phyloP scores from a whole-genome alignment of 2,888 invertebrate species.

The Conomelus anceps region DNA sequence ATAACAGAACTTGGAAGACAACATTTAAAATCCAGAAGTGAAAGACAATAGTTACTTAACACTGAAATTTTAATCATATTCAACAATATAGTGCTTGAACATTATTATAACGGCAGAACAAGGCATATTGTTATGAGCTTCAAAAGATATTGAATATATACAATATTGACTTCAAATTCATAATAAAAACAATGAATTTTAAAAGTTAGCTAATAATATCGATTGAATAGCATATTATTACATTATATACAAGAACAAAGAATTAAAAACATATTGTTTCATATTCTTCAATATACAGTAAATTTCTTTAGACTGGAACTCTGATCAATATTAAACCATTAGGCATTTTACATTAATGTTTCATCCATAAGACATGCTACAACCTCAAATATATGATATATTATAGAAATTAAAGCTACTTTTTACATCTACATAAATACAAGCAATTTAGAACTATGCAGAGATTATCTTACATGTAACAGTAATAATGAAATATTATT shows the following conservation, averaged over 20 bases:
- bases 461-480: background rate
- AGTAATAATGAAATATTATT: background rate
- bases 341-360: background rate
- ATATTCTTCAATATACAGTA: background rate
- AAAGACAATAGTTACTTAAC: background rate
- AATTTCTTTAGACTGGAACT: background rate
- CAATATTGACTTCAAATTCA: background rate
- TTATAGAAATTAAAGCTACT: background rate
- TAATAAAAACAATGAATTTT: background rate
- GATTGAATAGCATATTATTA: background rate
- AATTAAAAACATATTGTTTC: background rate
- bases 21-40: background rate
- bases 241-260: background rate
- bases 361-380: background rate
- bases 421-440: background rate
- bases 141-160: background rate
- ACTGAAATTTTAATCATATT: background rate
- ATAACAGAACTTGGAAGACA: background rate
- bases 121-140: conserved; percentile 7
- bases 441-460: background rate
- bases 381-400: background rate
- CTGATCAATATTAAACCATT: background rate
- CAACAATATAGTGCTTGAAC: background rate
- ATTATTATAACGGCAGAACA: background rate
- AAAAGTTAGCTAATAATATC: background rate